These are phyloP conservation scores for Chaitophorus viminalis DNA, from an alignment of 2,888 invertebrate species.

Conservation along the genomic window DNA sequence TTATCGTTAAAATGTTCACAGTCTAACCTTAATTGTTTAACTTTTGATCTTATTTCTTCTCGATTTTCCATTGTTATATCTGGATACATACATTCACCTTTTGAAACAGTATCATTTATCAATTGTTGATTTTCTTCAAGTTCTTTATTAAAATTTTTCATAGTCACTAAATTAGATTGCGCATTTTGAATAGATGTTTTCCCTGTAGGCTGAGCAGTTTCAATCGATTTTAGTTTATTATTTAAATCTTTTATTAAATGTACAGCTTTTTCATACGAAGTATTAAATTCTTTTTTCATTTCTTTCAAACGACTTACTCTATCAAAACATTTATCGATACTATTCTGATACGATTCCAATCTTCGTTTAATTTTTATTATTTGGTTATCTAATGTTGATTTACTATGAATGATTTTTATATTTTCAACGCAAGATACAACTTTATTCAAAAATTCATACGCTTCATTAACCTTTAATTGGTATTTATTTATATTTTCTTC, in stretches of 20 bases:
- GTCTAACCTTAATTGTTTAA: conserved; percentile 81
- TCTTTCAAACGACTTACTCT: conserved; percentile 78
- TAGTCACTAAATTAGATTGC: conserved; percentile 78
- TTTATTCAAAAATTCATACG: background rate
- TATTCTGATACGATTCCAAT: conserved; percentile 42
- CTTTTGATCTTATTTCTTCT: conserved; percentile 83
- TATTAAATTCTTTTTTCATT: conserved; percentile 77
- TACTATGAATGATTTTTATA: conserved; percentile 36
- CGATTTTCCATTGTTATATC: conserved; percentile 88
- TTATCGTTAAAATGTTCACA: conserved; percentile 87
- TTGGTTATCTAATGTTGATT: conserved; percentile 45
- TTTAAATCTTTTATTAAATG: conserved; percentile 83
- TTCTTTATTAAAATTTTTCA: conserved; percentile 78
- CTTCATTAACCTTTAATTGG: background rate
- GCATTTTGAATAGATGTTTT: conserved; percentile 76
- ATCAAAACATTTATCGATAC: conserved; percentile 68
- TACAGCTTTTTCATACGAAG: conserved; percentile 76
- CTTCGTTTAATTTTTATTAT: conserved; percentile 16
- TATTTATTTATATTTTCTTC: conserved; percentile 35
- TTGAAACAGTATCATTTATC: conserved; percentile 82
- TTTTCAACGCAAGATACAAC: conserved; percentile 15
- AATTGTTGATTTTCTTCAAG: conserved; percentile 83
- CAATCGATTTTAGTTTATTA: conserved; percentile 77
- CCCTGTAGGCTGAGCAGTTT: conserved; percentile 77
- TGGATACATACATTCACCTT: conserved; percentile 88